A percentile compares a stretch with the other conserved stretches of the same genome.
Conservation (phyloP, 1,140 invertebrate genomes). For the Microplitis demolitor region DNA sequence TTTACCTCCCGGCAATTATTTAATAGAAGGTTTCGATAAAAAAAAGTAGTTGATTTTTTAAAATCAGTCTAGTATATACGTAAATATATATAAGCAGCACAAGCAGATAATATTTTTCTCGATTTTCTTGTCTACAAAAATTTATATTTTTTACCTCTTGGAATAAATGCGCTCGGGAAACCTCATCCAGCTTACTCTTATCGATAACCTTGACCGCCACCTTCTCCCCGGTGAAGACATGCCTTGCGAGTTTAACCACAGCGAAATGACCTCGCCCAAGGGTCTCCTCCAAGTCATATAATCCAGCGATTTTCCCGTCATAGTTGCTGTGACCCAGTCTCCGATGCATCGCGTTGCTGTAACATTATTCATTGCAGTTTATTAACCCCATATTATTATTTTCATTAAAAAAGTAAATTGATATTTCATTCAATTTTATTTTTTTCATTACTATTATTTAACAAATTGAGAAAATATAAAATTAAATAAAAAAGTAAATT, state of each 20-base stretch:
- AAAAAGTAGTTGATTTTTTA: too few relatives aligned
- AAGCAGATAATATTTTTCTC: too few relatives aligned
- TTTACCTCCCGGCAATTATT: too few relatives aligned
- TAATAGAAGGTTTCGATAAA: too few relatives aligned
- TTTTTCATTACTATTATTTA: too few relatives aligned
- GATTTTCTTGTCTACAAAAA: not conserved
- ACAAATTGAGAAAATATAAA: not conserved
- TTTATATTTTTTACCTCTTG: slow-evolving; percentile 75
- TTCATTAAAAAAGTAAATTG: not conserved
- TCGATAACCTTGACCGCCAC: slow-evolving; percentile 97
- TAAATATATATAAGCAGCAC: too few relatives aligned
- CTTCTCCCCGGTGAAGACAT: slow-evolving; percentile 99
- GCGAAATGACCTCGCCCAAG: slow-evolving; percentile 96
- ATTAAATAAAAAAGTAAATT: not conserved
- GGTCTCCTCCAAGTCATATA: slow-evolving; percentile 96
- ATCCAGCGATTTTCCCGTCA: slow-evolving; percentile 92
- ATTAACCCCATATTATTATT: not conserved
- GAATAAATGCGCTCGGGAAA: slow-evolving; percentile 95
- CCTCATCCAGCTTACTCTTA: slow-evolving; percentile 95
- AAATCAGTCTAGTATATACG: too few relatives aligned
- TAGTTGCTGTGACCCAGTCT: slow-evolving; percentile 55
- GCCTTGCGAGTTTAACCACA: slow-evolving; percentile 96
- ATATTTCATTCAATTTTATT: not conserved
- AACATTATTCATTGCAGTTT: slow-evolving; percentile 1
- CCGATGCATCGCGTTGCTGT: slow-evolving; percentile 31